phyloP scores from a whole-genome alignment of 2,113 vertebrate genomes.

The Drymodes brunneopygia region DNA sequence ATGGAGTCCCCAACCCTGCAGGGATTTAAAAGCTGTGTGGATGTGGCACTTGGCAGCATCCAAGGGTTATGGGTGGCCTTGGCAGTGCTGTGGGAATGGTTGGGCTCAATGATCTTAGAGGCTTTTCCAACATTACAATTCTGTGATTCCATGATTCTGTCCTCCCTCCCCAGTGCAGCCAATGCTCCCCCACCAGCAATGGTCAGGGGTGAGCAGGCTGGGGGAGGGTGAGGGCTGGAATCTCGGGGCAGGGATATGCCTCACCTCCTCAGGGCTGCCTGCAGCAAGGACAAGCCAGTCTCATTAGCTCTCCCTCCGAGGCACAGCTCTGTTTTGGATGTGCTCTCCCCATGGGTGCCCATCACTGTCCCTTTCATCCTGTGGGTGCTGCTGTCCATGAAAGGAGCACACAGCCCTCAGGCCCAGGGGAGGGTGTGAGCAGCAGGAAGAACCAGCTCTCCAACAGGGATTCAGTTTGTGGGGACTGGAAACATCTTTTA shows the following conservation, averaged over 20 bases:
- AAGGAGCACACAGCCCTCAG: background rate
- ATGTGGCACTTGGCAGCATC: background rate
- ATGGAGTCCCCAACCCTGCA: background rate
- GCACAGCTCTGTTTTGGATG: background rate
- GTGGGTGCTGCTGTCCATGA: background rate
- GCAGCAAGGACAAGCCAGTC: background rate
- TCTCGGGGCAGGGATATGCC: background rate
- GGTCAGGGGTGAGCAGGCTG: background rate
- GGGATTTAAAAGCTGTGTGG: background rate
- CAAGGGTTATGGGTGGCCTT: background rate
- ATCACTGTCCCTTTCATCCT: background rate
- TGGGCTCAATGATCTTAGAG: background rate
- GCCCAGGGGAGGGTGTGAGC: background rate
- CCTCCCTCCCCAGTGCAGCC: background rate
- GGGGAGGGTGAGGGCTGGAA: background rate
- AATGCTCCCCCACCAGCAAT: background rate
- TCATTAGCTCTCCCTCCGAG: background rate
- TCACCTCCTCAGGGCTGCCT: background rate
- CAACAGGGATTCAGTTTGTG: background rate
- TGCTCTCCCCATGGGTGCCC: background rate
- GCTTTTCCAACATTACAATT: background rate
- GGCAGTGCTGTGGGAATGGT: background rate
- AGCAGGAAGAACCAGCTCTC: conserved; percentile 9
- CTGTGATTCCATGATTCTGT: background rate
- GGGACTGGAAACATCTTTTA: background rate